phyloP scores from a whole-genome alignment of 2,113 vertebrate genomes.

The Mirounga angustirostris region DNA sequence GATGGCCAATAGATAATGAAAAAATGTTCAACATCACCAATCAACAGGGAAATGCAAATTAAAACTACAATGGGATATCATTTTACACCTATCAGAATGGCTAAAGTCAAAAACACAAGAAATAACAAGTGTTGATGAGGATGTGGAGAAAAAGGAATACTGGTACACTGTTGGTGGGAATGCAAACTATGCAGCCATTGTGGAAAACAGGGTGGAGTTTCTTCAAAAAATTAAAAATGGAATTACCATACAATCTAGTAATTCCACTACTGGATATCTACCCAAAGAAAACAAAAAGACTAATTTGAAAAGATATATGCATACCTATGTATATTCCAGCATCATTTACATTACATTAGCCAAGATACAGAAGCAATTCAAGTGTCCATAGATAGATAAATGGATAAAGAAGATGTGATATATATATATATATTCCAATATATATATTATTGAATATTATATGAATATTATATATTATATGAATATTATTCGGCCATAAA shows the following conservation, averaged over 20 bases:
- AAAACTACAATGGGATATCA: background rate
- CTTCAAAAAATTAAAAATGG: background rate
- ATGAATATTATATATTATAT: too few species aligned
- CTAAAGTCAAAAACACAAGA: background rate
- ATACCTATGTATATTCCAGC: background rate
- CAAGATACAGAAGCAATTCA: background rate
- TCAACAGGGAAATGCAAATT: background rate
- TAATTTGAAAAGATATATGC: background rate
- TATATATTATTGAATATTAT: background rate
- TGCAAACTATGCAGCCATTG: background rate
- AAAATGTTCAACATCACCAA: background rate
- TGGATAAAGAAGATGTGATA: background rate
- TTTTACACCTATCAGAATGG: background rate
- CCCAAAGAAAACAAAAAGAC: background rate
- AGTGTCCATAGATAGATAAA: background rate
- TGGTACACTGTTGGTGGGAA: background rate
- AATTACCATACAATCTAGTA: background rate
- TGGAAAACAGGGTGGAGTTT: background rate
- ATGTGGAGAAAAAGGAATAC: background rate
- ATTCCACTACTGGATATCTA: background rate
- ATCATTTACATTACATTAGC: background rate
- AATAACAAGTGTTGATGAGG: background rate
- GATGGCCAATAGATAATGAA: background rate
- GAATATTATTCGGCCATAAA: background rate
- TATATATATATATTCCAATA: background rate